phyloP scores from a whole-genome alignment of 2,113 vertebrate genomes.

The Nibea albiflora region DNA sequence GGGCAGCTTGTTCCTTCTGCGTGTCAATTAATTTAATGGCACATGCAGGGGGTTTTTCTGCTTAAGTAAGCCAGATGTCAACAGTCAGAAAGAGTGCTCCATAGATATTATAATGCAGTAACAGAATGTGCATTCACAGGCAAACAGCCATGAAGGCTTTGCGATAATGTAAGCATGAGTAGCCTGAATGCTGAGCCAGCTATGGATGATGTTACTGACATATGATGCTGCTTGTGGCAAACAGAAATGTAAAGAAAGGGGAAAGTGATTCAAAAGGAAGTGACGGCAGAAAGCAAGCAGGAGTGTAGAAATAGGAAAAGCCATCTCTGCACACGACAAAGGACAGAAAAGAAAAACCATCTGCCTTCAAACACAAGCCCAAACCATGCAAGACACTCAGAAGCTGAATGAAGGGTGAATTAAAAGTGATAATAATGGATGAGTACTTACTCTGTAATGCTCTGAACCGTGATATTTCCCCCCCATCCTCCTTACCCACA shows the following conservation, averaged over 20 bases:
- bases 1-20: conserved; percentile 22
- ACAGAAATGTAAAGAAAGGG: conserved; percentile 20
- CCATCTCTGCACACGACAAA: conserved; percentile 23
- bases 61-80: conserved; percentile 48
- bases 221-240: conserved; percentile 44
- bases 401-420: conserved; percentile 39
- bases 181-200: conserved; percentile 18
- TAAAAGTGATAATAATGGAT: conserved; percentile 69
- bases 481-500: conserved; percentile 93
- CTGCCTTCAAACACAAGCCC: conserved; percentile 38
- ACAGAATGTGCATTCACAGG: conserved; percentile 39
- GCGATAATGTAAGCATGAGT: conserved; percentile 40
- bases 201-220: conserved; percentile 35
- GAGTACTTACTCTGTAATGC: conserved; percentile 86
- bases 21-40: conserved; percentile 41
- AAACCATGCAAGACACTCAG: conserved; percentile 61
- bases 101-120: conserved; percentile 37
- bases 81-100: conserved; percentile 33
- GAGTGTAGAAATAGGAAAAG: conserved; percentile 32
- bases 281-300: conserved; percentile 25
- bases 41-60: conserved; percentile 52
- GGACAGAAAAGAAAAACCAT: conserved; percentile 10
- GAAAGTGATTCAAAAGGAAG: conserved; percentile 27
- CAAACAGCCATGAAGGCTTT: conserved; percentile 35
- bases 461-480: conserved; percentile 86